These are phyloP conservation scores for Yponomeuta plumbellus DNA, from an alignment of 2,888 invertebrate genomes.

Conservation along the genomic window DNA sequence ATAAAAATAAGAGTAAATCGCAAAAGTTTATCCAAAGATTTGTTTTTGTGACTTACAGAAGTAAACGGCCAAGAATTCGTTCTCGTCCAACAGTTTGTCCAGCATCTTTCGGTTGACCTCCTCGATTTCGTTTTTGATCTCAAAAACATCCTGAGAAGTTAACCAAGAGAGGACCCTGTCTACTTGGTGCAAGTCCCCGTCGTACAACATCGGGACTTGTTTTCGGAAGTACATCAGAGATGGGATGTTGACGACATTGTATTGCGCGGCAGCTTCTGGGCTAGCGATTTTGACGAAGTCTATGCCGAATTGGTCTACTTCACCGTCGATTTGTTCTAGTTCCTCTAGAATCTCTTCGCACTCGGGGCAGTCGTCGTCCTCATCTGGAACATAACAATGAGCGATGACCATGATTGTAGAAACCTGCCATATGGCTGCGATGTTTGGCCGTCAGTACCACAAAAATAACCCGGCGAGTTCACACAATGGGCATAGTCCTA, in stretches of 20 bases:
- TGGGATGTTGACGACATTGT: slow-evolving; percentile 89
- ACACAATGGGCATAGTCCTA: too few relatives aligned
- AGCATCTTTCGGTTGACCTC: slow-evolving; percentile 98
- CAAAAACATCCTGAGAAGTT: slow-evolving; percentile 95
- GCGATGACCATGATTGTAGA: not conserved
- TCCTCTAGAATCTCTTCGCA: slow-evolving; percentile 94
- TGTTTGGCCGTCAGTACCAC: not conserved
- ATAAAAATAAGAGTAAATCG: not conserved
- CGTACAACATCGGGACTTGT: slow-evolving; percentile 89
- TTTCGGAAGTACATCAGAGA: slow-evolving; percentile 91
- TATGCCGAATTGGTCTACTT: slow-evolving; percentile 94
- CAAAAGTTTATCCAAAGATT: too few relatives aligned
- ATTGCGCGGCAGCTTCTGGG: slow-evolving; percentile 86
- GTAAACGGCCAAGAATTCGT: slow-evolving; percentile 95
- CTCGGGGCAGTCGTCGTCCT: slow-evolving; percentile 93
- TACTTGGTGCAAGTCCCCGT: slow-evolving; percentile 91
- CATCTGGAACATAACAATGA: slow-evolving; percentile 52
- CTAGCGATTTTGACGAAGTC: slow-evolving; percentile 95
- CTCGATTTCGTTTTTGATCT: slow-evolving; percentile 97
- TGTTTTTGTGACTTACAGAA: slow-evolving; percentile 83
- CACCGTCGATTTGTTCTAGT: slow-evolving; percentile 95
- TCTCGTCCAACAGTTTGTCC: slow-evolving; percentile 95
- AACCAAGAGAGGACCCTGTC: slow-evolving; percentile 92
- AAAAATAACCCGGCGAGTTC: too few relatives aligned
- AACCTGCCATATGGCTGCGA: not conserved